phyloP scores from a whole-genome alignment of 1,140 invertebrate species.

The Maconellicoccus hirsutus region DNA sequence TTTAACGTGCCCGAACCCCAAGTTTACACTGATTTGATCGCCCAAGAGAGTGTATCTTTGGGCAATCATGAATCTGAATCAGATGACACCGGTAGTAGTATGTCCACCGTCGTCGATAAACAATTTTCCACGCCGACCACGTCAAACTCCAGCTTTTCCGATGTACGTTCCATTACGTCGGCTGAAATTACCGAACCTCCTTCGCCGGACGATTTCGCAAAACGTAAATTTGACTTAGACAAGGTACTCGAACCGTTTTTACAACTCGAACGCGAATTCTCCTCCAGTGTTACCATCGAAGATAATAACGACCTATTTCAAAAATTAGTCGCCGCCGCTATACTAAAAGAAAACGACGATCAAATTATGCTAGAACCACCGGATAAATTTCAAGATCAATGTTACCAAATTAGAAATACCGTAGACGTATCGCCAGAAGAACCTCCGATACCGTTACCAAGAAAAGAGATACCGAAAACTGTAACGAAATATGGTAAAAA shows the following conservation, averaged over 20 bases:
- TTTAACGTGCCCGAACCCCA: conserved; percentile 50
- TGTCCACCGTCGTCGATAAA: conserved; percentile 67
- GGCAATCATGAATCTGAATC: conserved; percentile 54
- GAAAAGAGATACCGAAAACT: conserved; percentile 26
- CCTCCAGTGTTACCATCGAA: conserved; percentile 34
- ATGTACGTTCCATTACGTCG: conserved; percentile 34
- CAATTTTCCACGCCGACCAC: conserved; percentile 34
- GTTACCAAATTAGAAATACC: neutral
- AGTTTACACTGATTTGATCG: conserved; percentile 63
- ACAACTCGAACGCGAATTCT: conserved; percentile 45
- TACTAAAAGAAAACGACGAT: conserved; percentile 30
- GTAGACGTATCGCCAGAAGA: conserved; percentile 22
- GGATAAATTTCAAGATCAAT: conserved; percentile 39
- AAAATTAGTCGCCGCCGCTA: conserved; percentile 29
- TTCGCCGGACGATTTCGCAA: conserved; percentile 27
- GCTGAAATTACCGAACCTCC: conserved; percentile 37
- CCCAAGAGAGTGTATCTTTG: conserved; percentile 37
- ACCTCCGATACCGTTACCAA: conserved; percentile 30
- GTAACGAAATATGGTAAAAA: conserved; percentile 34
- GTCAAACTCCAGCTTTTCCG: conserved; percentile 35
- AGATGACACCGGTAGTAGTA: conserved; percentile 74
- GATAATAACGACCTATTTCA: conserved; percentile 37
- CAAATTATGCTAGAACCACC: conserved; percentile 37
- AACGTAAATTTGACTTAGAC: conserved; percentile 48
- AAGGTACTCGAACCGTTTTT: conserved; percentile 53